A percentile compares a stretch with the other conserved stretches of the same genome.
Conservation (phyloP, 2,113 vertebrate species). For the Xenotilapia leptura region DNA sequence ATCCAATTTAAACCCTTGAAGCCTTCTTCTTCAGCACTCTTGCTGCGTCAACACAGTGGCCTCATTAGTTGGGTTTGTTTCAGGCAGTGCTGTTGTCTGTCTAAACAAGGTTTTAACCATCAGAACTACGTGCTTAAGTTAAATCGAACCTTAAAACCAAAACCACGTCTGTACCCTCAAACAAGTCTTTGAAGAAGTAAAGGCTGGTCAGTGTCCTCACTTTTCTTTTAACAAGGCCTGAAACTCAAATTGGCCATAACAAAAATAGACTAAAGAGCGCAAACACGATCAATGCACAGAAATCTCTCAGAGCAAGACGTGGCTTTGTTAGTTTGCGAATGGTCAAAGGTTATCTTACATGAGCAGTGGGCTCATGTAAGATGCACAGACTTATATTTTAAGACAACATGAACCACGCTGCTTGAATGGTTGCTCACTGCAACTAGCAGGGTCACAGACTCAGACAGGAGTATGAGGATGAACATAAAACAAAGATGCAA, state of each 20-base stretch:
- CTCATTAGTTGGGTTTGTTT: neutral
- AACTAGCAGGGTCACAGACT: neutral
- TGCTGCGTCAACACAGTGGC: neutral
- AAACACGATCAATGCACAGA: neutral
- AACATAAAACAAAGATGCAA: conserved; percentile 9
- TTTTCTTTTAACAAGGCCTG: neutral
- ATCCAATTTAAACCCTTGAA: neutral
- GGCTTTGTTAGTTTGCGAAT: neutral
- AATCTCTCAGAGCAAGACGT: neutral
- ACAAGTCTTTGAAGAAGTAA: neutral
- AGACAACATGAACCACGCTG: neutral
- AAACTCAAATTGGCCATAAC: neutral
- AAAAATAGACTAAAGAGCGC: neutral
- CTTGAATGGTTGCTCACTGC: neutral
- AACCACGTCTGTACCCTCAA: neutral
- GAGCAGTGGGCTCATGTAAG: neutral
- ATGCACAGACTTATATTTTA: neutral
- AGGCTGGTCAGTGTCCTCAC: neutral
- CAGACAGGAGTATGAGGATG: neutral
- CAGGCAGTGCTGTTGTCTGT: neutral
- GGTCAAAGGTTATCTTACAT: neutral
- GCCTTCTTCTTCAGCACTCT: neutral
- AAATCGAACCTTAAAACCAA: neutral
- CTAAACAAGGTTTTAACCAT: neutral
- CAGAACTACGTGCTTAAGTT: neutral